Evolutionary conservation across 2,113 vertebrate species (phyloP).

Genomic region (Leuciscus idus): DNA sequence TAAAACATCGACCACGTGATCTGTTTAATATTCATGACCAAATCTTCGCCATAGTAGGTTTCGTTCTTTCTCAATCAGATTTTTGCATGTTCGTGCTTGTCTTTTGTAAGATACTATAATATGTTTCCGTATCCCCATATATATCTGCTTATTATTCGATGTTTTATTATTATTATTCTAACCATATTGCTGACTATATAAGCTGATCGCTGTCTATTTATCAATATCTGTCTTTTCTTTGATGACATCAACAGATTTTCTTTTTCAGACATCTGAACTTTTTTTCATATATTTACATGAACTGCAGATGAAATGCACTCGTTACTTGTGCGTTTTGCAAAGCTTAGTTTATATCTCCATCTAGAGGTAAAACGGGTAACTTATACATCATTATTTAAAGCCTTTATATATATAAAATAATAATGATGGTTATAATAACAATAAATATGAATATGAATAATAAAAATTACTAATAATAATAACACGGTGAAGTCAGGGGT

Average conservation of each 20-base stretch:
- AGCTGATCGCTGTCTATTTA: neutral
- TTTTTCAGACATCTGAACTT: neutral
- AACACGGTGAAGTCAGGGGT: too few species aligned
- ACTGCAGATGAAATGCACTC: neutral
- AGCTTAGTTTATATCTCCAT: constrained; percentile 41
- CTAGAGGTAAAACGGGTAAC: neutral
- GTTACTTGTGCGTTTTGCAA: neutral
- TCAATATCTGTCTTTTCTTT: neutral
- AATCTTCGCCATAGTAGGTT: constrained; percentile 14
- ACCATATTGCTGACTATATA: neutral
- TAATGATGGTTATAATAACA: too few species aligned
- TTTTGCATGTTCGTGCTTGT: neutral
- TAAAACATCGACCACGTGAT: neutral
- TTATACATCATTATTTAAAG: too few species aligned
- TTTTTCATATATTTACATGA: neutral
- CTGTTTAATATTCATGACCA: constrained; percentile 7
- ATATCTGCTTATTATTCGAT: neutral
- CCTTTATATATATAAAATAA: too few species aligned
- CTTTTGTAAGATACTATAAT: neutral
- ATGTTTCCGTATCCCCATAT: neutral
- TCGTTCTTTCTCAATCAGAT: neutral
- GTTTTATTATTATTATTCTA: neutral
- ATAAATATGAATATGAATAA: too few species aligned
- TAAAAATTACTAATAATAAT: too few species aligned
- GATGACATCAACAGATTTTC: neutral